Base-by-base conservation (phyloP, 2,888 invertebrate genomes). In the Sisyra nigra region DNA sequence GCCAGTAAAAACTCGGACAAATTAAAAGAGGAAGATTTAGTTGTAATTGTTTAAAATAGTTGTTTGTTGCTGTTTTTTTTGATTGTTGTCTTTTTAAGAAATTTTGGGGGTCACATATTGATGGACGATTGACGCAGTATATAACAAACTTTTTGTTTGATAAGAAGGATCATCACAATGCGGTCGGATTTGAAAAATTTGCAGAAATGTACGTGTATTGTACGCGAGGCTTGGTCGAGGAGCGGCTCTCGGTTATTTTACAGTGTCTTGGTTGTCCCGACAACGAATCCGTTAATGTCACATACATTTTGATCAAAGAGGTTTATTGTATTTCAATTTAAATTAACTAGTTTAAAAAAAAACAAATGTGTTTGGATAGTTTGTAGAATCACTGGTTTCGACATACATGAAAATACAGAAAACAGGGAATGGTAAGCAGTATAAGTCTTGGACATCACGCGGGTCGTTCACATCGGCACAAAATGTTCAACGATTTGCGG, bases 301-400 rank as follows among this genome's bases (percentile, higher is more conserved):
- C 74, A 2, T 75, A 73, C 54, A 71, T 71, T 52, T 60, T 76
- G 41, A 59, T 76, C 9, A 73, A 73, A 65, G 76, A 77, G 65
- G 76, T 75, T 15, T 32, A 8, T 13, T n/a, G 17, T 15, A n/a
- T 35, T 35, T 13, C 7, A 35, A 35, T 13, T 35, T 35, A 14
- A n/a, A 17, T 2, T 17, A 14, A 14, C 7, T 8, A 36, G 13
- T 7, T n/a, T 5, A 17, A 8, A 19, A 39, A 43, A 17, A 31
- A 9, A 9, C 32, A 17, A 17, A 13, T 32, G 4, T 11, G 4
- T 33, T 33, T 33, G 9, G 4, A 11, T 63, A 80, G 72, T 84
- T 81, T 56, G 76, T 83, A 48, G 80, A 81, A 57, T 77, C 80
- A 48, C 74, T 83, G 53, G 76, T 82, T 1, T 79, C 79, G 24